Evolutionary conservation across 2,113 vertebrate genomes (phyloP).

Genomic region (Leucosticte australis): DNA sequence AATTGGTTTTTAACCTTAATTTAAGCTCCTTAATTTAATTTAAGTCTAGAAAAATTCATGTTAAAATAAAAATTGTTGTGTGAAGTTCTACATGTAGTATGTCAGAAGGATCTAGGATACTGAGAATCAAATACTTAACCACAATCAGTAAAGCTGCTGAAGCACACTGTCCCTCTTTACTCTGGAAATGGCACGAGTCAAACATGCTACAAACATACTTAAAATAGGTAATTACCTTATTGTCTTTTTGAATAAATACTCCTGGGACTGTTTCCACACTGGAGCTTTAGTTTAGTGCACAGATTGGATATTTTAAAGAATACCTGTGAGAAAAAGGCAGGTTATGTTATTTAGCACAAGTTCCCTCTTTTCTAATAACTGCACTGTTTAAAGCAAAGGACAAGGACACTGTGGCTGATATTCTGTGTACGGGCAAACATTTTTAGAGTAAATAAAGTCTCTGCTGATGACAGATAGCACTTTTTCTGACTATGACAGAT

Average conservation of each 20-base stretch:
- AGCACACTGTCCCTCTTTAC: background rate
- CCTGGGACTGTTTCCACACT: background rate
- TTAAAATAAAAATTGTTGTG: background rate
- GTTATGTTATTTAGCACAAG: background rate
- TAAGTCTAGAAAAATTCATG: background rate
- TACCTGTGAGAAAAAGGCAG: background rate
- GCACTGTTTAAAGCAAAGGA: background rate
- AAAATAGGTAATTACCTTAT: background rate
- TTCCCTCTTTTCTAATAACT: background rate
- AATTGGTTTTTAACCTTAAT: background rate
- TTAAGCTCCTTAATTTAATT: background rate
- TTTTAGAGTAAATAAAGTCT: conserved; percentile 79
- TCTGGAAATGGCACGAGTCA: background rate
- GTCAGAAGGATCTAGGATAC: background rate
- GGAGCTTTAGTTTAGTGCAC: background rate
- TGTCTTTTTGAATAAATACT: background rate
- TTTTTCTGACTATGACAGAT: conserved; percentile 80
- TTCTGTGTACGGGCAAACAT: conserved; percentile 63
- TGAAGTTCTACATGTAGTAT: background rate
- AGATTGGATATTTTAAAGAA: background rate
- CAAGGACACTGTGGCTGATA: conserved; percentile 66
- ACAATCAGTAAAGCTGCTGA: background rate
- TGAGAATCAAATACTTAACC: background rate
- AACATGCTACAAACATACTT: background rate
- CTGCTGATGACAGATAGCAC: conserved; percentile 80